phyloP scores from a whole-genome alignment of 2,888 invertebrate species.

The Drosophila colorata region DNA sequence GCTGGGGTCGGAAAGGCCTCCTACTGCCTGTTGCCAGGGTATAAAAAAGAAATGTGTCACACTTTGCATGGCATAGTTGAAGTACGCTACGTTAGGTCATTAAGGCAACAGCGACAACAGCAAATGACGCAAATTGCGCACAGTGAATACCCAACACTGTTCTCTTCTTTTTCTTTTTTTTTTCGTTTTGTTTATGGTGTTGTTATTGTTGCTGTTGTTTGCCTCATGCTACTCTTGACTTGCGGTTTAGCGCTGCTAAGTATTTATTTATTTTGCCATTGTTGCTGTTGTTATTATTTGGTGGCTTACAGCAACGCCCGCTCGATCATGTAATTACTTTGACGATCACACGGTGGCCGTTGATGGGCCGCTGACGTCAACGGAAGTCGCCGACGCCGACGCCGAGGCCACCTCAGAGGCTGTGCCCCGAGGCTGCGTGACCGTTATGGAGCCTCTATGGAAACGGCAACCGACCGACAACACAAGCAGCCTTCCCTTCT shows the following conservation, averaged over 20 bases:
- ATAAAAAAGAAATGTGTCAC: not conserved
- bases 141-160: conserved; percentile 47
- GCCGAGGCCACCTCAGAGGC: conserved; percentile 25
- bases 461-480: not conserved
- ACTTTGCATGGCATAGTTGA: not conserved
- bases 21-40: too few species aligned
- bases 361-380: conserved; percentile 73
- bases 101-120: conserved; percentile 26
- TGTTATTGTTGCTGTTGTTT: conserved; percentile 35
- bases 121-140: conserved; percentile 72
- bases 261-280: conserved; percentile 28
- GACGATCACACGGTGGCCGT: conserved; percentile 68
- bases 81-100: conserved; percentile 16
- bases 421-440: conserved; percentile 8
- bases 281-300: conserved; percentile 26
- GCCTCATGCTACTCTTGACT: conserved; percentile 54
- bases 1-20: too few species aligned
- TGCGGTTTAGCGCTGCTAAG: conserved; percentile 50
- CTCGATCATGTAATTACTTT: conserved; percentile 73
- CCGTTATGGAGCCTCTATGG: not conserved
- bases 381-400: conserved; percentile 57
- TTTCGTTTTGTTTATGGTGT: not conserved
- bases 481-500: not conserved
- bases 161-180: conserved; percentile 24
- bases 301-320: conserved; percentile 46